Conservation (phyloP, 2,113 vertebrate species). For the Gadus macrocephalus region DNA sequence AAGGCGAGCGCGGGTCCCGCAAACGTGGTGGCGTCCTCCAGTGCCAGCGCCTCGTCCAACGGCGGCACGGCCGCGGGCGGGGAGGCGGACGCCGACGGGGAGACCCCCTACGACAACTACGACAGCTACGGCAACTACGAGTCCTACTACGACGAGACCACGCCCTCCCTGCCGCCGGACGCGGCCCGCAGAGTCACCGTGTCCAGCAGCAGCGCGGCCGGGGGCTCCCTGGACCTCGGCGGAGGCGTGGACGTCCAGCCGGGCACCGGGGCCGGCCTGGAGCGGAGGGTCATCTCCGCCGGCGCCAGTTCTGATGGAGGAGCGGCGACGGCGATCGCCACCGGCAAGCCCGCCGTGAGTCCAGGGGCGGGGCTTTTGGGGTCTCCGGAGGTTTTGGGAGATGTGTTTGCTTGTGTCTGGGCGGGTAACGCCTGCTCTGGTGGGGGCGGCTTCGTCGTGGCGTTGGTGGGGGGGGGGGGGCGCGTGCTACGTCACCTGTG, state of each 20-base stretch:
- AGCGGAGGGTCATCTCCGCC: slow-evolving; percentile 36
- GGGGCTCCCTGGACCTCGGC: slow-evolving; percentile 46
- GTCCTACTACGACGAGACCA: slow-evolving; percentile 59
- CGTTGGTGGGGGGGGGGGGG: no score
- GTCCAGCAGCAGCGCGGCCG: slow-evolving; percentile 34
- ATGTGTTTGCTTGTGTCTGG: no score
- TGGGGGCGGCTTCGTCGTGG: no score
- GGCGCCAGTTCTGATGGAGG: slow-evolving; percentile 22
- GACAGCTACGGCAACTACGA: slow-evolving; percentile 52
- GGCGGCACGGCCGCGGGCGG: slow-evolving; percentile 6
- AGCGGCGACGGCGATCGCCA: slow-evolving; percentile 34
- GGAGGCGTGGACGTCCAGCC: slow-evolving; percentile 39
- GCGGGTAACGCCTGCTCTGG: neutral
- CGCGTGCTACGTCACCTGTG: no score
- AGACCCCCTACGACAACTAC: slow-evolving; percentile 41
- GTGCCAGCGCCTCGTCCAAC: slow-evolving; percentile 23
- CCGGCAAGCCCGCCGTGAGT: slow-evolving; percentile 57
- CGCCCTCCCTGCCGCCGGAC: slow-evolving; percentile 27
- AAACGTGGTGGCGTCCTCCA: slow-evolving; percentile 13
- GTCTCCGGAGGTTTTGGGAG: no score
- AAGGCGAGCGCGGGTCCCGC: slow-evolving; percentile 6
- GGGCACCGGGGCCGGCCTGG: slow-evolving; percentile 31
- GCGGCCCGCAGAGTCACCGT: slow-evolving; percentile 40
- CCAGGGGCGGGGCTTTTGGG: no score
- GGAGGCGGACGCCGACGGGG: slow-evolving; percentile 15